Percentiles rank a stretch among this genome's conserved stretches.
Evolutionary conservation across 2,113 vertebrate genomes (phyloP).

Genomic region (Gasterosteus aculeatus): DNA sequence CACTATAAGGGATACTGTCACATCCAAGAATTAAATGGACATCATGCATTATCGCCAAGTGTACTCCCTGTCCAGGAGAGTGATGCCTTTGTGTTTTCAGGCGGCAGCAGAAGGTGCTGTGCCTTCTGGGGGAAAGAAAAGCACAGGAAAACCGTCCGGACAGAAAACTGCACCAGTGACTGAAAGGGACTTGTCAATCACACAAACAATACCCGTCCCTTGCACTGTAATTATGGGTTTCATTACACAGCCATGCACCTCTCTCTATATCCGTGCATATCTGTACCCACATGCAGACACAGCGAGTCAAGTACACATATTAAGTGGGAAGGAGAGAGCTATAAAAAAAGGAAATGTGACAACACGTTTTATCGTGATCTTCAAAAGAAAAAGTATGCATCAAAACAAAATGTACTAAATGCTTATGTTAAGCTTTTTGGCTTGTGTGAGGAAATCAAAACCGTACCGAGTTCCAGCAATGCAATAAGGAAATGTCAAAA

Average conservation of each 20-base stretch:
- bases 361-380: slow-evolving; percentile 56
- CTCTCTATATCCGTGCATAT: slow-evolving; percentile 29
- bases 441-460: slow-evolving; percentile 35
- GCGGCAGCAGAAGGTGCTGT: slow-evolving; percentile 53
- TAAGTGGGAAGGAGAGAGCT: neutral
- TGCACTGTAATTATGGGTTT: slow-evolving; percentile 77
- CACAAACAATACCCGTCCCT: slow-evolving; percentile 68
- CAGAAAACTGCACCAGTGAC: slow-evolving; percentile 67
- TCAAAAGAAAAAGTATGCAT: slow-evolving; percentile 63
- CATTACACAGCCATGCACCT: slow-evolving; percentile 67
- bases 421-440: slow-evolving; percentile 41
- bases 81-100: slow-evolving; percentile 68
- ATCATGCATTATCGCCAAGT: slow-evolving; percentile 72
- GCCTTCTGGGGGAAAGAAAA: slow-evolving; percentile 22
- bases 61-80: slow-evolving; percentile 64
- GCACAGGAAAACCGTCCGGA: slow-evolving; percentile 61
- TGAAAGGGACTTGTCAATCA: slow-evolving; percentile 77
- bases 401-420: slow-evolving; percentile 64
- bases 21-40: slow-evolving; percentile 75
- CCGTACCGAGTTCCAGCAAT: slow-evolving; percentile 14
- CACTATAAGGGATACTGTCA: slow-evolving; percentile 67
- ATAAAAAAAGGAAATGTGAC: slow-evolving; percentile 46
- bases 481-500: slow-evolving; percentile 61
- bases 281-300: slow-evolving; percentile 28
- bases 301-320: slow-evolving; percentile 20